Base-by-base conservation (phyloP, 1,140 invertebrate species). In the Drusus annulatus region DNA sequence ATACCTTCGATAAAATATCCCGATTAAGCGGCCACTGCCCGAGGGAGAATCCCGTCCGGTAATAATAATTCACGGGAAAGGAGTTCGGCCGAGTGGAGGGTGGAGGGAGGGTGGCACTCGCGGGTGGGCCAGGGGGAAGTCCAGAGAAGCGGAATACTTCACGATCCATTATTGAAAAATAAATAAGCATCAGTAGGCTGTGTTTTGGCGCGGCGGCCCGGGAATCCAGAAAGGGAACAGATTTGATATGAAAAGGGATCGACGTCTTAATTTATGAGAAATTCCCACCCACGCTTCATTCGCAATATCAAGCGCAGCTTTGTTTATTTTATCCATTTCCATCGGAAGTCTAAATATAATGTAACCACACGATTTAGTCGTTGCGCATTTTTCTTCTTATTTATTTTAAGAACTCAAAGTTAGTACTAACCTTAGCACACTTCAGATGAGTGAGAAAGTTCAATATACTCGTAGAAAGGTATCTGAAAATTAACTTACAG, bases 181-280 rank as follows among this genome's bases (percentile, higher is more conserved):
- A 81, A 81, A 81, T 81, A 78, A 78, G 80, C 80, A 76, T 65
- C 56, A 77, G 36, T 45, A 13, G 58, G 60, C 28, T 77, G 74
- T 74, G 75, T 71, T 71, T 58, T 75, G 25, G 65, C 45, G 60
- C 45, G 25, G 25, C 5, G 60, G 65, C 54, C 74, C 63, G 25
- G 63, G 75, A 78, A 78, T 78, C 54, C 76, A 51, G 80, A 77
- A 58, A 36, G 80, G 80, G 52, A 78, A 68, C 74, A 81, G 80
- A 78, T 78, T 78, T 78, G 76, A 81, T 81, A 78, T 78, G 76
- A 81, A 81, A 81, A 81, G 78, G 80, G 80, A 69, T 74, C 65
- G 62, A 36, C 56, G 45, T 73, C n/a, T 65, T 81, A 81, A 81
- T 81, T 81, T 81, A 81, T 78, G 80, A 50, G 25, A n/a, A 15